phyloP scores from a whole-genome alignment of 2,113 vertebrate species.

The Cavia porcellus region DNA sequence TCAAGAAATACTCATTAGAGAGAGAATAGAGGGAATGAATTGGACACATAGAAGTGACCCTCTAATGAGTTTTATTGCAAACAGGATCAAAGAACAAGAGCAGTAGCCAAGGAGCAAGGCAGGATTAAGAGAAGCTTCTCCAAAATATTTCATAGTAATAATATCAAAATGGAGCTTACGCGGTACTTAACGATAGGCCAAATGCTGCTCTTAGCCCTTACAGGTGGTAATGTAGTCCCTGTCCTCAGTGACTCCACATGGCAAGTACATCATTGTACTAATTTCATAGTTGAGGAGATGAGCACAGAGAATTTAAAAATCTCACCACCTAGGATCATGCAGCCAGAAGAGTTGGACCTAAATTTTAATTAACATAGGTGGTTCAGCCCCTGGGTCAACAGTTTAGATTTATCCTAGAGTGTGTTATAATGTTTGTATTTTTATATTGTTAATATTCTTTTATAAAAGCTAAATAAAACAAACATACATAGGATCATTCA shows the following conservation, averaged over 20 bases:
- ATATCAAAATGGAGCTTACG: background rate
- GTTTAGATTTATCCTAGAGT: background rate
- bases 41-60: background rate
- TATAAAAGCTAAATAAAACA: background rate
- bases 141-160: background rate
- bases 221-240: background rate
- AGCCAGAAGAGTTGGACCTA: background rate
- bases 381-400: background rate
- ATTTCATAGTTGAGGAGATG: background rate
- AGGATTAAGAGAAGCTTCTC: background rate
- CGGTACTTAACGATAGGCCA: background rate
- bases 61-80: background rate
- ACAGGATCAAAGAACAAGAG: background rate
- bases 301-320: background rate
- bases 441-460: background rate
- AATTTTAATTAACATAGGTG: background rate
- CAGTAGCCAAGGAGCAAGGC: background rate
- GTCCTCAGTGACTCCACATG: background rate
- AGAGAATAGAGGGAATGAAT: background rate
- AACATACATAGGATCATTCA: too few species aligned
- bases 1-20: constrained; percentile 5
- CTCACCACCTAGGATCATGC: background rate
- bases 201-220: background rate
- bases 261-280: too few species aligned
- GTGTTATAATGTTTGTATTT: background rate